Base-by-base conservation (phyloP, 2,113 vertebrate species). In the Chloebia gouldiae region DNA sequence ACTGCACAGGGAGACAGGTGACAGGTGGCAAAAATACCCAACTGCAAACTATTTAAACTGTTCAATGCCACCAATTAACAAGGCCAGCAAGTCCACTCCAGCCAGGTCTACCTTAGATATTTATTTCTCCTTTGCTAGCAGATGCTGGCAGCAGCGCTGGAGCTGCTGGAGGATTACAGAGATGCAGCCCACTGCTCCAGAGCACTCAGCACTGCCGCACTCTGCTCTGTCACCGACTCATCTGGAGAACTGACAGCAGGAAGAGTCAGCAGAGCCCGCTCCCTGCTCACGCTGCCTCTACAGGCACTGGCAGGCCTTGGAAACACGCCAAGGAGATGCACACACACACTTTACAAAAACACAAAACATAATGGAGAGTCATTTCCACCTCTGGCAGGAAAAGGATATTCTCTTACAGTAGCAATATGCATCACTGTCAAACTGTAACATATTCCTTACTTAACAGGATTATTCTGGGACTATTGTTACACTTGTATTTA, bases 151-250 rank as follows among this genome's bases (percentile, higher is more conserved):
- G 20, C 4, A 24, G 50, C 1, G 17, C 30, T 8, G 0, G 3
- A 81, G 64, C 2, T 69, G 68, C 45, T 45, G 1, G 56, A 66
- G 57, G 44, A n/a, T 39, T 15, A n/a, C 30, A 39, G 33, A 40
- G 15, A 24, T 0, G 9, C 9, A 57, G 2, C n/a, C n/a, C 8
- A 11, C 57, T 54, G n/a, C 63, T 60, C 47, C 31, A 25, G 2
- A 59, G 33, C 59, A 37, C 25, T 4, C 49, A n/a, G n/a, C n/a
- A n/a, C n/a, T n/a, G n/a, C n/a, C n/a, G 19, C 28, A 19, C 21
- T 24, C 9, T 15, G 13, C 33, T 20, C 19, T 1, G 9, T 3
- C 30, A 28, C 53, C 45, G 8, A 39, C 30, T 33, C 15, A 53
- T 8, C 44, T 31, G 22, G 14, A 64, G 53, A 80, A 40, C n/a